Evolutionary conservation across 2,113 vertebrate genomes (phyloP), one percentile per base, ranked within the genome.

Genomic region (Galbula dea): DNA sequence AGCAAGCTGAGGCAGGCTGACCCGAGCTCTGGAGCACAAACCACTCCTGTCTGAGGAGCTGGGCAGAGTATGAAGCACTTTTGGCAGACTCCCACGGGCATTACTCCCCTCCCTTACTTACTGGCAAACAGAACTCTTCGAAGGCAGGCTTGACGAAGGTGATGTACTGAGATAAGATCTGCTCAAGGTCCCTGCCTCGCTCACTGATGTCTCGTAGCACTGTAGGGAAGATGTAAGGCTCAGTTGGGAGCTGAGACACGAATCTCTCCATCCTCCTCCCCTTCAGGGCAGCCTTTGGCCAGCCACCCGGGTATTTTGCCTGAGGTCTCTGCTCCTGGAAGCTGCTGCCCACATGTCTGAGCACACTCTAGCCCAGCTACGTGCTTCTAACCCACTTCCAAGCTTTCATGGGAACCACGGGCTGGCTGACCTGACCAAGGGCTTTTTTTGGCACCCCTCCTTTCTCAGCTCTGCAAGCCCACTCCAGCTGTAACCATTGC

Each of bases 141-240:
- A 99, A 99, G 95, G 99, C 99, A 16, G 99, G 99, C 96, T 99
- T 99, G 87, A 99, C 99, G 9, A 99, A 99, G 3, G 98, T 99
- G 84, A 99, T 99, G 92, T 99, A 99, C 96, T 99, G 99, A 24
- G 98, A 96, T 24, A 99, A 94, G 69, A 99, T 98, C 95, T 99
- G 99, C 81, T 99, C 99, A 22, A 99, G 98, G 95, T 99, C 99
- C 82, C 99, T 95, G 32, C 98, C 99, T 74, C 98, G 97, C 85
- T 99, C 99, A 12, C 98, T 98, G 96, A 99, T 99, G 96, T 99
- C 99, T 96, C 99, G 97, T 22, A 99, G 97, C 86, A 99, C 99
- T 99, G 96, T 1, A n/a, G 79, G 76, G 41, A 83, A 88, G 77
- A 76, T 23, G 41, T 1, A 88, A 93, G 65, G 49, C 52, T 85